phyloP scores from a whole-genome alignment of 2,113 vertebrate species.

The Herpailurus yagouaroundi region DNA sequence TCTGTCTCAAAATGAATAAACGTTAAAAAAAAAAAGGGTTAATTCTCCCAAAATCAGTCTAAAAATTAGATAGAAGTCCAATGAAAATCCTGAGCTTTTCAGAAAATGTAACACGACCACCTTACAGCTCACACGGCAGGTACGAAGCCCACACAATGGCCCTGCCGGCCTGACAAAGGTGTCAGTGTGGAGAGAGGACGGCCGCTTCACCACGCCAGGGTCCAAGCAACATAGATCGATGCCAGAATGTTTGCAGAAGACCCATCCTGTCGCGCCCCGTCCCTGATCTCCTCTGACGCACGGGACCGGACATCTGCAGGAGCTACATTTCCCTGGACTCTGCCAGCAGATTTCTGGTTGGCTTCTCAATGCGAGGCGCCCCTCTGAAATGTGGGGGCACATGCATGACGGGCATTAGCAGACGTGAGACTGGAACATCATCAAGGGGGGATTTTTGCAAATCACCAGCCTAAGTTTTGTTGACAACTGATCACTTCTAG shows the following conservation, averaged over 20 bases:
- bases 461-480: neutral
- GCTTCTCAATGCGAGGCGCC: neutral
- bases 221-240: neutral
- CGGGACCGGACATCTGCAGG: neutral
- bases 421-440: neutral
- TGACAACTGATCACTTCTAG: neutral
- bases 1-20: too few relatives aligned
- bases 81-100: neutral
- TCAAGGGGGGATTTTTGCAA: neutral
- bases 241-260: neutral
- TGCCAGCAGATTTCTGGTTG: neutral
- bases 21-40: neutral
- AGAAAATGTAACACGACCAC: neutral
- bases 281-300: neutral
- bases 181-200: fast-evolving
- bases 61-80: neutral
- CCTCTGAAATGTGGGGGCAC: neutral
- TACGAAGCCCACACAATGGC: neutral
- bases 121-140: neutral
- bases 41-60: neutral
- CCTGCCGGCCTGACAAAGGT: neutral
- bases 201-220: fast-evolving
- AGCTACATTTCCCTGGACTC: neutral
- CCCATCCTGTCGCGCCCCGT: neutral
- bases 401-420: neutral